phyloP scores from a whole-genome alignment of 2,797 vertebrate genomes.

The Chaunax sp. region DNA sequence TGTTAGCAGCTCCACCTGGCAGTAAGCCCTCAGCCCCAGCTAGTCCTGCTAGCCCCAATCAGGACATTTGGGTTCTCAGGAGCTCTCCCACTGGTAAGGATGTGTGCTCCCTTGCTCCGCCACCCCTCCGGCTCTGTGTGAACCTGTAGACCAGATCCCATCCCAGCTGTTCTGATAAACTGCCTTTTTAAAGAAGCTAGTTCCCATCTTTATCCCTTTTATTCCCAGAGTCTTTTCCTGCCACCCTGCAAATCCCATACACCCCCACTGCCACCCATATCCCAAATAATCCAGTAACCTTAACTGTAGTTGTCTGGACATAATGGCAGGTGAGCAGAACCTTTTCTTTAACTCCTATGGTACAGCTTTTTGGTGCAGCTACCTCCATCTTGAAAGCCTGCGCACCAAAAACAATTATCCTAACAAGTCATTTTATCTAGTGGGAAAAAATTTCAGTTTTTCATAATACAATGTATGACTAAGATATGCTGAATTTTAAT shows the following conservation, averaged over 20 bases:
- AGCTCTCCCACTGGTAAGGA: constrained; percentile 80
- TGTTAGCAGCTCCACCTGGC: constrained; percentile 73
- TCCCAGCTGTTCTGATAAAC: constrained; percentile 6
- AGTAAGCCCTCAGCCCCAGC: constrained; percentile 75
- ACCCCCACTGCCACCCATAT: neutral
- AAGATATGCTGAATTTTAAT: no score
- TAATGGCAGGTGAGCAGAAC: constrained; percentile 23
- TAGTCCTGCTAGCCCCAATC: constrained; percentile 74
- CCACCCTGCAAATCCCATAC: constrained; percentile 15
- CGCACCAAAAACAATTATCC: neutral
- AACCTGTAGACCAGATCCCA: constrained; percentile 37
- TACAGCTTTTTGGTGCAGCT: neutral
- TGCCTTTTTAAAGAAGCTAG: constrained; percentile 36
- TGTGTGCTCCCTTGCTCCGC: constrained; percentile 52
- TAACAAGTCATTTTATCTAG: constrained; percentile 12
- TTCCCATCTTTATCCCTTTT: constrained; percentile 42
- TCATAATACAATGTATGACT: no score
- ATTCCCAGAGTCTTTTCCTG: constrained; percentile 28
- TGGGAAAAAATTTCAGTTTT: no score
- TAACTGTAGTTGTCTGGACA: constrained; percentile 15
- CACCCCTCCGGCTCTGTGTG: constrained; percentile 22
- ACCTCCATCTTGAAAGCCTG: neutral
- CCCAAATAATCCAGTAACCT: constrained; percentile 30
- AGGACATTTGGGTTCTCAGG: constrained; percentile 84
- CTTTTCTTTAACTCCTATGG: neutral